phyloP scores from a whole-genome alignment of 92 coral and sea anemone species.

The Epizoanthus illoricatus region DNA sequence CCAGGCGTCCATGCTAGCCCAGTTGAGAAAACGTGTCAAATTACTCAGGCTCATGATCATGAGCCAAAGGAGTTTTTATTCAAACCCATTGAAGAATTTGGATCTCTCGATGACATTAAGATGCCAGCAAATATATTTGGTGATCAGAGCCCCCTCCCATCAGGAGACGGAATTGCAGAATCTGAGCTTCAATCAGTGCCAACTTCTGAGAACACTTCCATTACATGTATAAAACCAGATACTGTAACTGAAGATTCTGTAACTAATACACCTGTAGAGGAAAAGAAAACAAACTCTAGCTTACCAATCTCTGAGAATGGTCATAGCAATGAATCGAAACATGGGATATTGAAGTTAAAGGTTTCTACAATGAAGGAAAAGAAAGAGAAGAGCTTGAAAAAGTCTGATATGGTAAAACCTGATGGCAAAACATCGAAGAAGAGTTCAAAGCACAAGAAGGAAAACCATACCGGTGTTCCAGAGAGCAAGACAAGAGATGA shows the following conservation, averaged over 20 bases:
- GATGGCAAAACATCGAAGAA: constrained; percentile 43
- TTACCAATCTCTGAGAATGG: constrained; percentile 18
- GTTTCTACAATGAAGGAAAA: constrained; percentile 45
- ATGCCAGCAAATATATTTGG: constrained; percentile 32
- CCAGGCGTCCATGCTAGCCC: constrained; percentile 70
- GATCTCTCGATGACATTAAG: constrained; percentile 11
- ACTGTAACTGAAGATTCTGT: constrained; percentile 17
- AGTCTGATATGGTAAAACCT: constrained; percentile 35
- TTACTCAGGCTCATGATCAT: neutral
- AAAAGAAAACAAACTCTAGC: neutral
- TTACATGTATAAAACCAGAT: constrained; percentile 30
- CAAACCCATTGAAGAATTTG: constrained; percentile 14
- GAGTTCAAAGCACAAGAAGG: constrained; percentile 49
- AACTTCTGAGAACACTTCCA: constrained; percentile 10
- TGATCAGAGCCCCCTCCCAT: constrained; percentile 16
- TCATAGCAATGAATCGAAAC: neutral
- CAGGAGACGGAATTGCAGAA: neutral
- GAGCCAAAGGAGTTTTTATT: neutral
- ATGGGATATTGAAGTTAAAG: constrained; percentile 39
- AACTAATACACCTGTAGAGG: constrained; percentile 1
- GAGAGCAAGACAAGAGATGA: constrained; percentile 41
- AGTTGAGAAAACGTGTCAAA: neutral
- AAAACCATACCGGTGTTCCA: constrained; percentile 11
- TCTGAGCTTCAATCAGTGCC: neutral
- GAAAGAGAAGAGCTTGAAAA: constrained; percentile 42